Conservation (phyloP, 2,888 invertebrate genomes). For the Epinotia nisella region DNA sequence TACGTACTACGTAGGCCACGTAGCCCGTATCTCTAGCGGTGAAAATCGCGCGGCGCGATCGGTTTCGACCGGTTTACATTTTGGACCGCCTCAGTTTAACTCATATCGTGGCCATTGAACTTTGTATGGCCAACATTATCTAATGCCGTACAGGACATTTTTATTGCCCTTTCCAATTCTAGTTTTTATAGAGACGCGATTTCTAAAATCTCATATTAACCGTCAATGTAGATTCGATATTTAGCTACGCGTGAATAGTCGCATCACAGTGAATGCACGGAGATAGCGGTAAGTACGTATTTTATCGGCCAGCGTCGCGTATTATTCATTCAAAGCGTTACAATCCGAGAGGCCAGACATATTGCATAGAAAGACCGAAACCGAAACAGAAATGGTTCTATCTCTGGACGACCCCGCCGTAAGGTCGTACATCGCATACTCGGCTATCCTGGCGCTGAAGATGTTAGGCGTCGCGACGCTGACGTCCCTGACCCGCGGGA, state of each 20-base stretch:
- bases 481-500: slow-evolving; percentile 59
- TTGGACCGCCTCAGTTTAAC: background rate
- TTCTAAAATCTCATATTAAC: background rate
- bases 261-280: slow-evolving; percentile 3
- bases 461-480: slow-evolving; percentile 59
- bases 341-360: slow-evolving; percentile 19
- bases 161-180: slow-evolving; percentile 13
- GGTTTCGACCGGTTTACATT: slow-evolving; percentile 5
- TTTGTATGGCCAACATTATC: slow-evolving; percentile 3
- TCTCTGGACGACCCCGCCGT: slow-evolving; percentile 61
- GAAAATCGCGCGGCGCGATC: background rate
- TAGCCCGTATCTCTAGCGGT: too few species aligned
- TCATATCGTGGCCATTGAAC: slow-evolving; percentile 20
- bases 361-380: background rate
- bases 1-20: too few species aligned
- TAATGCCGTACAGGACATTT: background rate
- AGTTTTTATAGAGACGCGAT: background rate
- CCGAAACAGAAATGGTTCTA: slow-evolving; percentile 58
- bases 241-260: slow-evolving; percentile 38
- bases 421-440: slow-evolving; percentile 70
- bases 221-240: slow-evolving; percentile 21
- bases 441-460: slow-evolving; percentile 70
- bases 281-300: slow-evolving; percentile 27
- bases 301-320: slow-evolving; percentile 16
- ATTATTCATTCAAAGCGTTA: slow-evolving; percentile 28